phyloP scores from a whole-genome alignment of 2,797 vertebrate species.

The Macropodus opercularis region DNA sequence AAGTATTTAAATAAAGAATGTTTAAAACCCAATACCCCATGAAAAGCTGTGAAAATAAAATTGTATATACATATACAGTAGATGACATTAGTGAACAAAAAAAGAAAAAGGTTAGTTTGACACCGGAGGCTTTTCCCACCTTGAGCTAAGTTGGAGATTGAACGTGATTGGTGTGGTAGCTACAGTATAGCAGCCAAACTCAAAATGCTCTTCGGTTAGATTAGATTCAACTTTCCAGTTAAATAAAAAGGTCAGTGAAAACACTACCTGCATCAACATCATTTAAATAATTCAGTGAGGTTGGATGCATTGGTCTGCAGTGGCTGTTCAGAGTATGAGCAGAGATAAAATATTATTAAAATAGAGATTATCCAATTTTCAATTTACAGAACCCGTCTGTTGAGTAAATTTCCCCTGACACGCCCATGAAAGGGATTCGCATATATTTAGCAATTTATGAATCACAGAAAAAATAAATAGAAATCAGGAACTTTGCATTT shows the following conservation, averaged over 20 bases:
- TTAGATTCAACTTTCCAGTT: conserved; percentile 35
- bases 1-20: conserved; percentile 16
- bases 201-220: no score
- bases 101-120: conserved; percentile 57
- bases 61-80: conserved; percentile 71
- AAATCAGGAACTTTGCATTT: conserved; percentile 21
- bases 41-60: conserved; percentile 49
- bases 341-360: conserved; percentile 30
- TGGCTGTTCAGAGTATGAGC: conserved; percentile 8
- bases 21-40: conserved; percentile 15
- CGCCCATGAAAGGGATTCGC: conserved; percentile 31
- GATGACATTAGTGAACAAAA: no score
- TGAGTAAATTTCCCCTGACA: conserved; percentile 36
- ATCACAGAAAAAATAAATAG: conserved; percentile 25
- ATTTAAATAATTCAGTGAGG: conserved; percentile 29
- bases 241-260: conserved; percentile 45
- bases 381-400: conserved; percentile 54
- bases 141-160: conserved; percentile 24
- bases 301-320: conserved; percentile 28
- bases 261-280: conserved; percentile 43
- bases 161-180: conserved; percentile 35
- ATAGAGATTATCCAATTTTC: conserved; percentile 37
- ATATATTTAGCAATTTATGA: conserved; percentile 29
- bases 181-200: conserved; percentile 25
- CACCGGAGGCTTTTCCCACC: conserved; percentile 37